Conservation (phyloP, 2,888 invertebrate genomes). For the Cantharis rufa region DNA sequence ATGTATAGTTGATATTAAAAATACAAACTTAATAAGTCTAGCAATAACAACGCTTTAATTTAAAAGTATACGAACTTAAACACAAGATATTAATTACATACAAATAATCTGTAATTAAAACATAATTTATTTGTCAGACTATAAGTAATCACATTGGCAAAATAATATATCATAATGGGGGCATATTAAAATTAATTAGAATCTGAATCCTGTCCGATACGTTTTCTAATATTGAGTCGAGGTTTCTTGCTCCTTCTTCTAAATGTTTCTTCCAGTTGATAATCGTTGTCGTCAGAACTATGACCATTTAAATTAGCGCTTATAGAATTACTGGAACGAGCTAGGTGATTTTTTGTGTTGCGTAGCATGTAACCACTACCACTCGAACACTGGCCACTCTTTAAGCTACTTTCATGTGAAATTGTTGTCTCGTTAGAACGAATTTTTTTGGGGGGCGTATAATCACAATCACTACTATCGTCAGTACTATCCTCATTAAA, state of each 20-base stretch:
- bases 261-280: slow-evolving; percentile 58
- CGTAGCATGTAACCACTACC: slow-evolving; percentile 36
- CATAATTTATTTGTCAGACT: not conserved
- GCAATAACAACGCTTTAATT: not conserved
- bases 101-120: not conserved
- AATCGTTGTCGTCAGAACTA: slow-evolving; percentile 54
- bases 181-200: slow-evolving; percentile 58
- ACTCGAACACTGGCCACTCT: slow-evolving; percentile 48
- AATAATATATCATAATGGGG: not conserved
- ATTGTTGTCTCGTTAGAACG: slow-evolving; percentile 13
- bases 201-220: slow-evolving; percentile 66
- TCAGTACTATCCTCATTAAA: slow-evolving; percentile 46
- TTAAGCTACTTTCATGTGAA: slow-evolving; percentile 51
- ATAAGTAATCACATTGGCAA: not conserved
- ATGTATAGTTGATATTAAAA: not conserved
- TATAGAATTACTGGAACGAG: slow-evolving; percentile 40
- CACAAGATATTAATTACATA: not conserved
- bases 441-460: slow-evolving; percentile 49
- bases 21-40: not conserved
- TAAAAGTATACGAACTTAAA: not conserved
- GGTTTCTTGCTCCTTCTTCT: slow-evolving; percentile 66
- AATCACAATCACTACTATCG: slow-evolving; percentile 39
- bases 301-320: slow-evolving; percentile 37
- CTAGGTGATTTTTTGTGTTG: slow-evolving; percentile 38
- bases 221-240: slow-evolving; percentile 66